Conservation (phyloP, 2,888 invertebrate species). For the Ectobius pallidus region DNA sequence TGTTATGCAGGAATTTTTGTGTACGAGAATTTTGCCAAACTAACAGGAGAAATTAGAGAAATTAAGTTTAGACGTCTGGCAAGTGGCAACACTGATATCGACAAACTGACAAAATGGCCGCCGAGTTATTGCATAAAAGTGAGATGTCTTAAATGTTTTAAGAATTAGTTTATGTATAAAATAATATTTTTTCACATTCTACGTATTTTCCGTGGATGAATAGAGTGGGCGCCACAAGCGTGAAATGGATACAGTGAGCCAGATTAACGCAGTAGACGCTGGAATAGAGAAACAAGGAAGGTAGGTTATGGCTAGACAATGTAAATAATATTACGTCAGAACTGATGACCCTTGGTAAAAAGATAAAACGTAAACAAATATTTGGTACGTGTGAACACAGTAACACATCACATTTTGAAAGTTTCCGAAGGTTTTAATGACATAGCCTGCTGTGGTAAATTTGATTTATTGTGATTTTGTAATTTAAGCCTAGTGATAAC, state of each 20-base stretch:
- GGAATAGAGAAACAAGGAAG: slow-evolving; percentile 43
- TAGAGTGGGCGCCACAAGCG: not conserved
- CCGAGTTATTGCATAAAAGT: not conserved
- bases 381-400: not conserved
- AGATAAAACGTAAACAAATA: not conserved
- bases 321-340: slow-evolving; percentile 1
- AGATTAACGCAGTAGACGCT: slow-evolving; percentile 34
- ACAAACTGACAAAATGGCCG: slow-evolving; percentile 20
- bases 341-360: not conserved
- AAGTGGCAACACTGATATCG: too few species aligned
- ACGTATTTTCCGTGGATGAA: not conserved
- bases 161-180: not conserved
- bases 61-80: too few species aligned
- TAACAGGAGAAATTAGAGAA: too few species aligned
- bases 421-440: not conserved
- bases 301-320: slow-evolving; percentile 33
- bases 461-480: not conserved
- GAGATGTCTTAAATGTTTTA: not conserved
- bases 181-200: not conserved
- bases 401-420: not conserved
- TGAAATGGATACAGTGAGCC: slow-evolving; percentile 40
- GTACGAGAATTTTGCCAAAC: too few species aligned
- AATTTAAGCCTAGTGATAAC: not conserved
- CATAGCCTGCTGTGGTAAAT: not conserved
- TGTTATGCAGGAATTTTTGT: too few species aligned